phyloP scores from a whole-genome alignment of 2,113 vertebrate species.

The Ploceus nigricollis region DNA sequence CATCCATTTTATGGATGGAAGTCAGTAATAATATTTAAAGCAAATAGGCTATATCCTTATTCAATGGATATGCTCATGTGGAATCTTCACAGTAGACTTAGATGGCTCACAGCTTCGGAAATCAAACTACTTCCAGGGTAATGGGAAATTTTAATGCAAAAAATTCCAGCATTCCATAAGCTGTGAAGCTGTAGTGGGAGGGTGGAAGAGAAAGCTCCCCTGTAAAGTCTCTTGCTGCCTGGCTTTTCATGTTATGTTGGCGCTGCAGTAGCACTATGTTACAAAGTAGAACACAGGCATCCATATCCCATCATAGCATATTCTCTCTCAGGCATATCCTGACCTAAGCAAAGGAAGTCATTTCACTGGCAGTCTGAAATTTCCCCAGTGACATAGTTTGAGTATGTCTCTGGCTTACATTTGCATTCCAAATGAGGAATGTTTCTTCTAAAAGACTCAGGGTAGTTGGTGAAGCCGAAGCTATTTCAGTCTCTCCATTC shows the following conservation, averaged over 20 bases:
- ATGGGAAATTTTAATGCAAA: not conserved
- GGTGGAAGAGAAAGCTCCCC: not conserved
- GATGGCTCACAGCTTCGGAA: not conserved
- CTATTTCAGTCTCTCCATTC: not conserved
- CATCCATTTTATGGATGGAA: not conserved
- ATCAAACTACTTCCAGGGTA: not conserved
- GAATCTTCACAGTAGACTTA: not conserved
- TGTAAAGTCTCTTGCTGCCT: not conserved
- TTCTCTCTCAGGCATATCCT: not conserved
- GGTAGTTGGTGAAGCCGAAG: not conserved
- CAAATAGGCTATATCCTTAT: not conserved
- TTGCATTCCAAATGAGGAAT: constrained; percentile 19
- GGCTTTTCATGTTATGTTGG: not conserved
- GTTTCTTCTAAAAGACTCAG: not conserved
- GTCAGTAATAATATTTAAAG: not conserved
- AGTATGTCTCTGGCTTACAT: not conserved
- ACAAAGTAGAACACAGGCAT: not conserved
- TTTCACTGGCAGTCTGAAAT: not conserved
- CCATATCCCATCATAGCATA: not conserved
- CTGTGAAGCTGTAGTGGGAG: not conserved
- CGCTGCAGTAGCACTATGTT: not conserved
- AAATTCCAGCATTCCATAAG: not conserved
- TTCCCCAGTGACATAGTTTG: not conserved
- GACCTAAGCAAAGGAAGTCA: not conserved
- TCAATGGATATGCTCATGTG: not conserved